These are phyloP conservation scores for Geotrypetes seraphini DNA, from an alignment of 2,797 vertebrate species.

Conservation along the genomic window DNA sequence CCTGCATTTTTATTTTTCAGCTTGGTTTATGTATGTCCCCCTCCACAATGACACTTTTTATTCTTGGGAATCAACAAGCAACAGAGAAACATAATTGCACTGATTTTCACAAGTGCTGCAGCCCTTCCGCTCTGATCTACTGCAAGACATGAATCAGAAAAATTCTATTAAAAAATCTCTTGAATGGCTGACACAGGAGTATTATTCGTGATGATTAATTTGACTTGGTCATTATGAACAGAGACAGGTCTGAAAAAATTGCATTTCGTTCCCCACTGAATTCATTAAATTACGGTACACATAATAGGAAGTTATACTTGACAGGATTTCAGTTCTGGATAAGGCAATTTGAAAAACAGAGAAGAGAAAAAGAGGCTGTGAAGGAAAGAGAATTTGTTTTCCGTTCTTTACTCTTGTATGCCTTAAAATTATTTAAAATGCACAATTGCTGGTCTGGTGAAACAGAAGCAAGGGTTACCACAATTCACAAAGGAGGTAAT, in stretches of 20 bases:
- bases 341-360: slow-evolving; percentile 20
- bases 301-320: slow-evolving; percentile 36
- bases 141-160: slow-evolving; percentile 82
- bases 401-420: no score
- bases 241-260: slow-evolving; percentile 84
- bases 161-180: slow-evolving; percentile 91
- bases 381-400: no score
- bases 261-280: slow-evolving; percentile 82
- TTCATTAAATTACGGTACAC: slow-evolving; percentile 49
- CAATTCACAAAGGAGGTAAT: no score
- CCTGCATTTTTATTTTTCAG: slow-evolving; percentile 35
- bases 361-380: slow-evolving; percentile 11
- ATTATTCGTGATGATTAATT: slow-evolving; percentile 93
- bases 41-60: slow-evolving; percentile 46
- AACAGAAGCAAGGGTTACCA: no score
- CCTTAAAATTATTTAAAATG: no score
- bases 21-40: slow-evolving; percentile 38
- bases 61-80: slow-evolving; percentile 54
- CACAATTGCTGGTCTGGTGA: no score
- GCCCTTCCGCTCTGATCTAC: slow-evolving; percentile 79
- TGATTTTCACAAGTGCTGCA: slow-evolving; percentile 82
- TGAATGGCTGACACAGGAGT: slow-evolving; percentile 82
- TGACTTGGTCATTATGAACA: slow-evolving; percentile 88
- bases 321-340: slow-evolving; percentile 32
- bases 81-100: slow-evolving; percentile 83